Base-by-base conservation (phyloP, 2,888 invertebrate species). In the Pseudolycoriella hygida region DNA sequence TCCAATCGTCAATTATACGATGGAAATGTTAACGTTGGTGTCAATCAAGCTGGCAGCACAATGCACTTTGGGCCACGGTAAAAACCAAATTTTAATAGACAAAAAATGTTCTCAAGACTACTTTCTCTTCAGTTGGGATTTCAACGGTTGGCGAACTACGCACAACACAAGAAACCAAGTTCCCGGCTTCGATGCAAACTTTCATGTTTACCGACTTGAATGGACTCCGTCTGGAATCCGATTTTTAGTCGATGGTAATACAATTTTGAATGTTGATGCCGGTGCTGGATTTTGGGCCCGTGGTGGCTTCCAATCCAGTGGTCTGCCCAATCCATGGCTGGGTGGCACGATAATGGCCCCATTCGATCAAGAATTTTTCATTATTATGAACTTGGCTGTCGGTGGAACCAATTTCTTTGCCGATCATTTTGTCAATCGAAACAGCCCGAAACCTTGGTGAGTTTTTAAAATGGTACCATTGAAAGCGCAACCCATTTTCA, bases 401-500 rank as follows among this genome's bases (percentile, higher is more conserved):
- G 80, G 80, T 10, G 80, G 80, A 18, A 69, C 68, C 14, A 79
- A 68, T 61, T 79, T 79, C 67, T 74, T 76, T 1, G 79, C 80
- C 53, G 67, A 66, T 25, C 25, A 25, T 8, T 25, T 25, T 45
- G 40, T 68, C 34, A 37, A 45, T 3, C 74, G 73, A 54, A 70
- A 71, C 5, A 56, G 53, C 30, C 67, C 68, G 3, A 77, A 77
- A 53, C 77, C 77, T 12, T 77, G 77, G 54, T 8, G 25, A 25
- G 25, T 25, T 25, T 25, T 8, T 6, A 25, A 25, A 25, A 25
- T 25, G n/a, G n/a, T n/a, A n/a, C n/a, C n/a, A n/a, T n/a, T n/a
- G n/a, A n/a, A n/a, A 25, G 8, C 4, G 25, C 4, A 25, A 8
- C 8, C 8, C 8, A 25, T 8, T 6, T 25, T 25, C 8, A 25